Evolutionary conservation across 2,888 invertebrate genomes (phyloP), one percentile per base, ranked within the genome.

Genomic region (Drosophila rellima): DNA sequence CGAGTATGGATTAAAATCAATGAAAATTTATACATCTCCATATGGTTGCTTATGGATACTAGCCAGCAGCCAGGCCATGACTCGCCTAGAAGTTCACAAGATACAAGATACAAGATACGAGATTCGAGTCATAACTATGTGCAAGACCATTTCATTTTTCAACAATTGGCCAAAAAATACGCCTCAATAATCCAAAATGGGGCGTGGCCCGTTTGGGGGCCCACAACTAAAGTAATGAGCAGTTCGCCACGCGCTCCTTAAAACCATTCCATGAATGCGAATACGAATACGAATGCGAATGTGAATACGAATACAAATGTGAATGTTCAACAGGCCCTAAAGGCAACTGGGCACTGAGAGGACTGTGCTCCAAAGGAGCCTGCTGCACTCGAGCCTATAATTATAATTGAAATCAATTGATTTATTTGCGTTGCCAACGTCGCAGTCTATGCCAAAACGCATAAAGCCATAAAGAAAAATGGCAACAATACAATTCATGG

Each of bases 391-490:
- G 67, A 54, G 55, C 69, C 90, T 91, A 84, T 91, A 91, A 91
- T 91, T 91, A 91, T 90, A 91, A 91, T 91, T 90, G 91, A 91
- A 91, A 91, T 91, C 89, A 91, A 91, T 91, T 91, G 91, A 91
- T 91, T 91, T 91, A 90, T 91, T 86, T 85, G 82, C 84, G 68
- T 80, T 77, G 74, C 79, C 74, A 66, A 77, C 77, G n/a, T 81
- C 57, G 66, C 71, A 48, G 79, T 87, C 88, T 87, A 80, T 80
- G 80, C 80, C 78, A 82, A 83, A 90, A 83, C 79, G 80, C 79
- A 86, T 80, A 74, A 78, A 83, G 74, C 79, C 74, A 80, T 80
- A 80, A 82, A 84, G 76, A 82, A 83, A 83, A 80, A 82, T 88
- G 83, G 87, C 88, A 86, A 86, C 89, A 88, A 86, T 77, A 86